phyloP scores from a whole-genome alignment of 2,113 vertebrate genomes.

The Vimba vimba region DNA sequence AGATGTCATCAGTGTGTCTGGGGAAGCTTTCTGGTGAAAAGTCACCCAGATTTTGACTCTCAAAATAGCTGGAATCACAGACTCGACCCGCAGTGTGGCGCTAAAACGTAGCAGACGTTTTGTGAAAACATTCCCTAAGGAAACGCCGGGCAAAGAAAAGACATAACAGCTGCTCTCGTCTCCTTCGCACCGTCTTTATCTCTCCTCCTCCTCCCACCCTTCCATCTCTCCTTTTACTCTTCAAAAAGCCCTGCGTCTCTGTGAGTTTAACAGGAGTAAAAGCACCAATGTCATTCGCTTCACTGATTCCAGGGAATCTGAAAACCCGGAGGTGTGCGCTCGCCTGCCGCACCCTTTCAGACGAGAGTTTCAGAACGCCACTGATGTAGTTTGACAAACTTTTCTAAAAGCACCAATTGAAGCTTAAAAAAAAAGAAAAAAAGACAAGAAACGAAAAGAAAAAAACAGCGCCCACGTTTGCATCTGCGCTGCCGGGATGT shows the following conservation, averaged over 20 bases:
- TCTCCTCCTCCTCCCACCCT: slow-evolving; percentile 53
- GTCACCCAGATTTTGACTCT: slow-evolving; percentile 54
- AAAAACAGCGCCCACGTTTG: slow-evolving; percentile 47
- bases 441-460: slow-evolving; percentile 56
- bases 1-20: slow-evolving; percentile 2
- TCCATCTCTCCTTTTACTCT: slow-evolving; percentile 17
- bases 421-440: slow-evolving; percentile 67
- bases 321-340: slow-evolving; percentile 74
- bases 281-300: slow-evolving; percentile 29
- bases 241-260: slow-evolving; percentile 72
- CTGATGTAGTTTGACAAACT: slow-evolving; percentile 83
- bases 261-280: slow-evolving; percentile 66
- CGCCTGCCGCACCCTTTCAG: slow-evolving; percentile 70
- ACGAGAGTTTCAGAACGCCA: slow-evolving; percentile 72
- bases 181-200: slow-evolving; percentile 47
- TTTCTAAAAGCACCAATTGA: slow-evolving; percentile 77
- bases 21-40: slow-evolving; percentile 51
- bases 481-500: slow-evolving; percentile 62
- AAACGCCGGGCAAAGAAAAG: slow-evolving; percentile 45
- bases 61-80: slow-evolving; percentile 61
- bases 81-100: slow-evolving; percentile 64
- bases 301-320: slow-evolving; percentile 23
- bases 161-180: slow-evolving; percentile 33
- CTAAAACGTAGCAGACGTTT: slow-evolving; percentile 63
- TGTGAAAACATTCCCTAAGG: slow-evolving; percentile 61